Base-by-base conservation (phyloP, 2,888 invertebrate species). In the Neelides folsomi region DNA sequence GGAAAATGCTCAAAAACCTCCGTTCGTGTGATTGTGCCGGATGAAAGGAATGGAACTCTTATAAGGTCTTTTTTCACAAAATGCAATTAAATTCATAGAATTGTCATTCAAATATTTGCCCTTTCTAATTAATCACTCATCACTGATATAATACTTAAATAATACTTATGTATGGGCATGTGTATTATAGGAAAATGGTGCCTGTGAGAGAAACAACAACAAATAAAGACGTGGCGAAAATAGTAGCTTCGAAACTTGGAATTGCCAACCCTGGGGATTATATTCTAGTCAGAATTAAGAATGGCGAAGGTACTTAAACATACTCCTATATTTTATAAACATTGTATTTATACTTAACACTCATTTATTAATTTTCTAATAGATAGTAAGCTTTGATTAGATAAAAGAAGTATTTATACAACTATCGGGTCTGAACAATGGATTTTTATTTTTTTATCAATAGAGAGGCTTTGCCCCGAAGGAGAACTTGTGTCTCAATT, bases 231-330 rank as follows among this genome's bases (percentile, higher is more conserved):
- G 82, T 95, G 50, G 90, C 93, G 73, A 83, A 90, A 48, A 88
- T 92, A 67, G 85, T 95, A 52, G 94, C 94, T 13, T 92, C 93
- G 69, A 92, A 93, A 68, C 87, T 92, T 53, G 81, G 86, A 67
- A 89, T 95, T 64, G 93, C 93, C 53, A 95, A 94, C 73, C 90
- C 94, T 15, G 92, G 93, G 72, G 94, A 95, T 71, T 94, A 92
- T 69, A 90, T 88, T 51, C 78, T 95, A 51, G 94, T 87, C 68
- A 83, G 88, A 59, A 74, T 93, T 55, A 83, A 87, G 52, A 86
- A 89, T 68, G 90, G 90, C 64, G 86, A 89, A 77, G 88, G 88
- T 88, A 71, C 68, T n/a, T n/a, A n/a, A 27, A 27, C 27, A 27
- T 27, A 7, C 27, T 3, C 3, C 7, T 27, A 27, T 27, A 27